phyloP scores from a whole-genome alignment of 2,888 invertebrate genomes.

The Spatulosminthurus flaviceps region DNA sequence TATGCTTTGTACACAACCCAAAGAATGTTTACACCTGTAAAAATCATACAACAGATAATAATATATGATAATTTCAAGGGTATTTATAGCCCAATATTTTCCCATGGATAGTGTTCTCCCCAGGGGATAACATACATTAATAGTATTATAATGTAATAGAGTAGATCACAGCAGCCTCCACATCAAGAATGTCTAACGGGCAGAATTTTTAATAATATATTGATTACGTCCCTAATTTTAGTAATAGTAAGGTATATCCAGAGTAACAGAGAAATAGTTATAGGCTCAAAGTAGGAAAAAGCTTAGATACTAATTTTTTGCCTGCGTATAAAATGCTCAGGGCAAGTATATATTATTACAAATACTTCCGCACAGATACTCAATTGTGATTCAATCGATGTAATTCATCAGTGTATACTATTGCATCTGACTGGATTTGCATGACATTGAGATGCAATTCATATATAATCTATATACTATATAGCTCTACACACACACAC shows the following conservation, averaged over 20 bases:
- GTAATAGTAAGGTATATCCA: too few relatives aligned
- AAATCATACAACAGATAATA: too few relatives aligned
- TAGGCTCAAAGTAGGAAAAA: background rate
- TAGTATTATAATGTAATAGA: background rate
- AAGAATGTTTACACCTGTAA: too few relatives aligned
- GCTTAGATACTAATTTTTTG: background rate
- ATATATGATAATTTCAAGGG: too few relatives aligned
- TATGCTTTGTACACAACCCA: too few relatives aligned
- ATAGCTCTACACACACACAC: too few relatives aligned
- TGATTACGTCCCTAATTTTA: too few relatives aligned
- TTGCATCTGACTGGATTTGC: conserved; percentile 12
- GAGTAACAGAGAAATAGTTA: too few relatives aligned
- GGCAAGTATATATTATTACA: background rate
- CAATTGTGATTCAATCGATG: conserved; percentile 13
- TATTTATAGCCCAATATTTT: background rate
- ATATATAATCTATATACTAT: too few relatives aligned
- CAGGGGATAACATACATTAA: background rate
- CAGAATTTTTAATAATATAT: too few relatives aligned
- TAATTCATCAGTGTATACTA: background rate
- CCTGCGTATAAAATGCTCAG: conserved; percentile 2
- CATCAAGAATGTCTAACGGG: too few relatives aligned
- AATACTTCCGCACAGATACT: background rate
- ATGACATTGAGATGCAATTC: conserved; percentile 4
- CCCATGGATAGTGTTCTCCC: background rate
- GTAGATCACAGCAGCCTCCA: too few relatives aligned